Conservation (phyloP, 1,140 invertebrate genomes). For the Anoplophora glabripennis region DNA sequence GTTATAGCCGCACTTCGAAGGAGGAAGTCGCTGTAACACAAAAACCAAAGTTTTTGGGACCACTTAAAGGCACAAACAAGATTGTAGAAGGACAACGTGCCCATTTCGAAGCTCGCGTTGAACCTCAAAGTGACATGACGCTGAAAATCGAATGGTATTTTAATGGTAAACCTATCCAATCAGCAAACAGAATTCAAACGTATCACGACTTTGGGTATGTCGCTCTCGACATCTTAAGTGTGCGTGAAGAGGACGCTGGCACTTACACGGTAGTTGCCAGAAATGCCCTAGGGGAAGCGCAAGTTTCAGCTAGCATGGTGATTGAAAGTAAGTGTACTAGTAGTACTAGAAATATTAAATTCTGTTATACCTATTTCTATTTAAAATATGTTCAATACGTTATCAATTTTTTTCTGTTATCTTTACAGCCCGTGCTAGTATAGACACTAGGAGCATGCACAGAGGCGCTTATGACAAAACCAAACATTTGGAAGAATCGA, state of each 20-base stretch:
- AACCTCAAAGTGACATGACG: slow-evolving; percentile 86
- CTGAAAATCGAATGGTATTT: slow-evolving; percentile 90
- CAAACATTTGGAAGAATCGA: slow-evolving; percentile 78
- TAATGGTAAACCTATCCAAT: slow-evolving; percentile 80
- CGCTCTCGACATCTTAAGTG: slow-evolving; percentile 87
- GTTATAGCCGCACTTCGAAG: slow-evolving; percentile 61
- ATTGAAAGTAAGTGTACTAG: slow-evolving; percentile 74
- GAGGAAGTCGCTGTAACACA: slow-evolving; percentile 75
- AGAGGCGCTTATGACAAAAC: slow-evolving; percentile 82
- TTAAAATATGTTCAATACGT: too few species aligned
- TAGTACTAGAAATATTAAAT: not conserved
- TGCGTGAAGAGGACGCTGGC: slow-evolving; percentile 80
- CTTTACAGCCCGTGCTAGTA: slow-evolving; percentile 72
- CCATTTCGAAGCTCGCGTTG: slow-evolving; percentile 93
- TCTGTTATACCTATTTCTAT: too few species aligned
- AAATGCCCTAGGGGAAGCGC: slow-evolving; percentile 82
- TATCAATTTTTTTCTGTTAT: slow-evolving; percentile 24
- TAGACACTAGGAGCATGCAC: slow-evolving; percentile 87
- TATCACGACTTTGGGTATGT: slow-evolving; percentile 96
- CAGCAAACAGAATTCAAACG: slow-evolving; percentile 84
- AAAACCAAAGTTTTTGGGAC: slow-evolving; percentile 80
- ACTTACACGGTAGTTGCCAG: slow-evolving; percentile 86
- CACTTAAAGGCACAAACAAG: slow-evolving; percentile 85
- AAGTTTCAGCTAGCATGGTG: slow-evolving; percentile 74
- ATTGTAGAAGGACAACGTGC: slow-evolving; percentile 94